A percentile compares a stretch with the other conserved stretches of the same genome.
phyloP scores from a whole-genome alignment of 2,113 vertebrate genomes.

The Carassius gibelio region DNA sequence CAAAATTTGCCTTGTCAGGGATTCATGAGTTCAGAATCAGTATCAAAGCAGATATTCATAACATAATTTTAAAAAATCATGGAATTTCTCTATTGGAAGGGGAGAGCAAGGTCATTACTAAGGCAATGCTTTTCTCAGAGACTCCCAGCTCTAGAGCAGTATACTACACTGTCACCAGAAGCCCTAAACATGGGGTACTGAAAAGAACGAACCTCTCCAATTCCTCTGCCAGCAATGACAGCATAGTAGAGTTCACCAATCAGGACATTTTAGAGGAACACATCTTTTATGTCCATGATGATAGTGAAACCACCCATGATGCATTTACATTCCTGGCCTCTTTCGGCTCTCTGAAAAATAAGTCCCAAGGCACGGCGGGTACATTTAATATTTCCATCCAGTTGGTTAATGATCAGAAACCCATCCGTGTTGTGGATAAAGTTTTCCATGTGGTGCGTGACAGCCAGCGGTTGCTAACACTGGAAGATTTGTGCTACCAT shows the following conservation, averaged over 20 bases:
- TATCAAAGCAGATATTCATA: constrained; percentile 74
- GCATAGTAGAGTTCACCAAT: constrained; percentile 76
- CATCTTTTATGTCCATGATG: constrained; percentile 85
- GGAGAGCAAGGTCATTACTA: constrained; percentile 81
- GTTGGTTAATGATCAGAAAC: constrained; percentile 88
- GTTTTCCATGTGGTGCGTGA: constrained; percentile 81
- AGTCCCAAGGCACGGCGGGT: constrained; percentile 64
- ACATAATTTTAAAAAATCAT: constrained; percentile 77
- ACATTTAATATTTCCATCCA: constrained; percentile 80
- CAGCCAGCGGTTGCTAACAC: constrained; percentile 79
- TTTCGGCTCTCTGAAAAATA: constrained; percentile 55
- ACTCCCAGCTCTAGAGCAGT: constrained; percentile 71
- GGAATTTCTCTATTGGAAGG: constrained; percentile 84
- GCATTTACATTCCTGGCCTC: constrained; percentile 77
- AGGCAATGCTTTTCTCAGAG: constrained; percentile 77
- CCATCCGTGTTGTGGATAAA: constrained; percentile 80
- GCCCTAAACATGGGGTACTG: constrained; percentile 81
- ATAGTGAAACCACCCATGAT: constrained; percentile 83
- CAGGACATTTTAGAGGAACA: constrained; percentile 75
- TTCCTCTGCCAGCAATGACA: constrained; percentile 68
- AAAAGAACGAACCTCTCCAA: constrained; percentile 72
- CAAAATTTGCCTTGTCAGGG: constrained; percentile 74
- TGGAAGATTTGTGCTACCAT: constrained; percentile 81
- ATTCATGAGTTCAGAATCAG: constrained; percentile 77
- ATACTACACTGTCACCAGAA: constrained; percentile 73